Evolutionary conservation across 1,140 invertebrate species (phyloP).

Genomic region (Microplitis demolitor): DNA sequence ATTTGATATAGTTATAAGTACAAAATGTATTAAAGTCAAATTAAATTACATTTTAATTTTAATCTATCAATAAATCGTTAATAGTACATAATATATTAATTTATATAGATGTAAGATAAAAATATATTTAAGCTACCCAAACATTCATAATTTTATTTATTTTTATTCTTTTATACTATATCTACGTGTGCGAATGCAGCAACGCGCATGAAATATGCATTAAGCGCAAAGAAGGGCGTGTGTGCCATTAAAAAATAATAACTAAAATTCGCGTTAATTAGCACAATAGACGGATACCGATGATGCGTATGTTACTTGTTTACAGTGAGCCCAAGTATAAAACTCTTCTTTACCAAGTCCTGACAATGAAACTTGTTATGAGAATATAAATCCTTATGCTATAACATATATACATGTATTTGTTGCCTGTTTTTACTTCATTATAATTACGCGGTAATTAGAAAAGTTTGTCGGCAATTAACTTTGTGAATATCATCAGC

Average conservation of each 20-base stretch:
- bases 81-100: constrained; percentile 1
- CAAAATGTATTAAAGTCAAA: neutral
- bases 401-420: neutral
- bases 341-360: constrained; percentile 23
- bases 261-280: constrained; percentile 56
- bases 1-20: no score
- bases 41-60: neutral
- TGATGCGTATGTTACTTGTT: constrained; percentile 4
- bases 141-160: neutral
- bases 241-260: constrained; percentile 54
- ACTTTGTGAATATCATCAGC: constrained; percentile 47
- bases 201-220: constrained; percentile 49
- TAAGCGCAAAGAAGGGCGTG: constrained; percentile 48
- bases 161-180: neutral
- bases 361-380: constrained; percentile 41
- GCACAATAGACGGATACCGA: constrained; percentile 37
- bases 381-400: constrained; percentile 39
- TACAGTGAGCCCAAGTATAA: neutral
- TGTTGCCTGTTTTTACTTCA: constrained; percentile 13
- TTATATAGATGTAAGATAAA: constrained; percentile 17
- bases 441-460: constrained; percentile 56
- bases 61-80: constrained; percentile 6
- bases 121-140: neutral
- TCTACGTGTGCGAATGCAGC: constrained; percentile 6
- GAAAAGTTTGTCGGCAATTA: constrained; percentile 57